Percentiles rank a stretch among this genome's conserved stretches.
phyloP scores from a whole-genome alignment of 2,888 invertebrate species.

The Dinocampus coccinellae region DNA sequence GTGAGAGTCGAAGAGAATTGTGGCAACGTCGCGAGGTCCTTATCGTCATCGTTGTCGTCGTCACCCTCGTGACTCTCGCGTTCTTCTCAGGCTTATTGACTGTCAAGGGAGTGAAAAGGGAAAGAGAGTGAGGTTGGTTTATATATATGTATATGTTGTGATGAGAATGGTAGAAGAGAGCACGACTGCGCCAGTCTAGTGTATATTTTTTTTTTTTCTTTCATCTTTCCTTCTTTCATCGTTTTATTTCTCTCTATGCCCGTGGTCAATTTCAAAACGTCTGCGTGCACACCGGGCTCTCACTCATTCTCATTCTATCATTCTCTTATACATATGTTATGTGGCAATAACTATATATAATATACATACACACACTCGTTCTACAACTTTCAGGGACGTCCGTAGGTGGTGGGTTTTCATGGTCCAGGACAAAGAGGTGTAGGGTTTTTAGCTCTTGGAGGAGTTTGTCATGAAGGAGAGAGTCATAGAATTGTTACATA shows the following conservation, averaged over 20 bases:
- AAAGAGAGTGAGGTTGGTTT: constrained; percentile 14
- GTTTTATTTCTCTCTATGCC: too few relatives aligned
- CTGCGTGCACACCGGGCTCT: constrained; percentile 29
- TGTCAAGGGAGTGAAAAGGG: constrained; percentile 38
- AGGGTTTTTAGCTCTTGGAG: constrained; percentile 6
- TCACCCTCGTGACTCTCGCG: constrained; percentile 40
- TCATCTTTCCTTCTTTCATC: constrained; percentile 24
- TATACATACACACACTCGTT: not conserved
- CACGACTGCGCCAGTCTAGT: constrained; percentile 35
- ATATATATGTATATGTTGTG: not conserved
- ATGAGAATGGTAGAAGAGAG: constrained; percentile 8
- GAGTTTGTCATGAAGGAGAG: not conserved
- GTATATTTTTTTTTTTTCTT: constrained; percentile 5
- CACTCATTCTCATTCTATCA: constrained; percentile 22
- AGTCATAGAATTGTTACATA: constrained; percentile 6
- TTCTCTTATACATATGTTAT: constrained; percentile 18
- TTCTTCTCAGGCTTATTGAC: constrained; percentile 41
- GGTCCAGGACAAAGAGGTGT: constrained; percentile 22
- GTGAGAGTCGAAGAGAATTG: constrained; percentile 23
- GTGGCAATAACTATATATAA: constrained; percentile 9
- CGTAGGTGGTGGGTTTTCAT: constrained; percentile 37
- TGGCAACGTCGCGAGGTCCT: constrained; percentile 50
- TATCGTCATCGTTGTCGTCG: constrained; percentile 42
- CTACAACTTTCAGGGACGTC: constrained; percentile 27
- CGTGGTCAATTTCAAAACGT: constrained; percentile 43